phyloP scores from a whole-genome alignment of 2,113 vertebrate genomes.

The Ptilonorhynchus violaceus region DNA sequence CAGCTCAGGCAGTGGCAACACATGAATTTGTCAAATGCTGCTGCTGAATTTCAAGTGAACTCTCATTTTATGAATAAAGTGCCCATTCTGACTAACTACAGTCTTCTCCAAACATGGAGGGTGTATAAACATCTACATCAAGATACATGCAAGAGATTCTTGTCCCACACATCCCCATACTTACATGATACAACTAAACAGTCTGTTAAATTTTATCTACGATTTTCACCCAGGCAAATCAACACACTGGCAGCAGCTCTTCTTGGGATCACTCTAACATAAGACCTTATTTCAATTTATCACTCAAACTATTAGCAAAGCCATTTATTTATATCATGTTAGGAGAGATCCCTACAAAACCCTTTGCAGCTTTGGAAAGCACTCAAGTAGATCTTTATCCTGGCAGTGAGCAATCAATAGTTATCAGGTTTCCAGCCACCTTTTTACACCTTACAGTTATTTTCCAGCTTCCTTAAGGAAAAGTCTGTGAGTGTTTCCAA shows the following conservation, averaged over 20 bases:
- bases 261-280: background rate
- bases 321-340: background rate
- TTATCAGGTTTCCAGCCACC: background rate
- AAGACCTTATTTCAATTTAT: background rate
- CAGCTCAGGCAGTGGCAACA: background rate
- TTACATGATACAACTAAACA: background rate
- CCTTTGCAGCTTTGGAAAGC: background rate
- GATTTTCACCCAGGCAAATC: background rate
- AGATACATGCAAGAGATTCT: background rate
- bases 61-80: background rate
- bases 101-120: background rate
- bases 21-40: background rate
- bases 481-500: background rate
- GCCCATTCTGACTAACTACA: background rate
- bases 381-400: background rate
- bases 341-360: background rate
- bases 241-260: background rate
- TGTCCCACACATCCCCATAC: background rate
- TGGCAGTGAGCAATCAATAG: background rate
- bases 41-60: background rate
- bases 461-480: background rate
- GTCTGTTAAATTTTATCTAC: background rate
- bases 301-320: background rate
- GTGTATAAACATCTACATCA: background rate
- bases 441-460: background rate